phyloP scores from a whole-genome alignment of 2,113 vertebrate genomes.

The Oreotrochilus melanogaster region DNA sequence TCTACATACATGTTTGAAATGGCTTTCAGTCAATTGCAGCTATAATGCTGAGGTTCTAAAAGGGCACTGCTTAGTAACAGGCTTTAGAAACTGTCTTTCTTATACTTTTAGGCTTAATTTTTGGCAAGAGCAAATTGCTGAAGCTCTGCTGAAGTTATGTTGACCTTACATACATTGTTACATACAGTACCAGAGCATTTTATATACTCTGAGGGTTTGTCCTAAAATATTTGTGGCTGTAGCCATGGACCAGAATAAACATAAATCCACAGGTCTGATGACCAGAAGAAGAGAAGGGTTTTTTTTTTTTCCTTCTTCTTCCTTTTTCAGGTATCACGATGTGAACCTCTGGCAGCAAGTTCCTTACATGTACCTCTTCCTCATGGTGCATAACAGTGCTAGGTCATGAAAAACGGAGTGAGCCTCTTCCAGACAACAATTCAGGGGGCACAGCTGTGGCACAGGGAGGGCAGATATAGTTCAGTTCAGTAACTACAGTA shows the following conservation, averaged over 20 bases:
- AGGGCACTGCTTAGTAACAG: not conserved
- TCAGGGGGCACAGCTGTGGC: not conserved
- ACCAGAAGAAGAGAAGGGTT: not conserved
- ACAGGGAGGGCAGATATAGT: not conserved
- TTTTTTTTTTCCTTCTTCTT: not conserved
- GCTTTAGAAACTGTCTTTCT: constrained; percentile 3
- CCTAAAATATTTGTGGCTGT: not conserved
- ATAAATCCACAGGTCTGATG: not conserved
- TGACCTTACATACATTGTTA: not conserved
- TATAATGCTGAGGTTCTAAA: not conserved
- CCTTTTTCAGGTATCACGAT: not conserved
- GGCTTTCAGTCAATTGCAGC: not conserved
- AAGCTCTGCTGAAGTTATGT: not conserved
- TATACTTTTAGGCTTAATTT: not conserved
- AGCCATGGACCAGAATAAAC: not conserved
- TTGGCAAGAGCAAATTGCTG: not conserved
- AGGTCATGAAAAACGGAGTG: not conserved
- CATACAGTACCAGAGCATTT: not conserved
- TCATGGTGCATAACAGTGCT: not conserved
- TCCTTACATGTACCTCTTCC: not conserved
- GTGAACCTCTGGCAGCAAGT: not conserved
- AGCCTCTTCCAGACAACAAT: not conserved
- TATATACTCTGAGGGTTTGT: not conserved
- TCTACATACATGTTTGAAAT: not conserved
- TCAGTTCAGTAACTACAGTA: not conserved